Conservation (phyloP, 2,888 invertebrate species). For the Oscheius sp. region DNA sequence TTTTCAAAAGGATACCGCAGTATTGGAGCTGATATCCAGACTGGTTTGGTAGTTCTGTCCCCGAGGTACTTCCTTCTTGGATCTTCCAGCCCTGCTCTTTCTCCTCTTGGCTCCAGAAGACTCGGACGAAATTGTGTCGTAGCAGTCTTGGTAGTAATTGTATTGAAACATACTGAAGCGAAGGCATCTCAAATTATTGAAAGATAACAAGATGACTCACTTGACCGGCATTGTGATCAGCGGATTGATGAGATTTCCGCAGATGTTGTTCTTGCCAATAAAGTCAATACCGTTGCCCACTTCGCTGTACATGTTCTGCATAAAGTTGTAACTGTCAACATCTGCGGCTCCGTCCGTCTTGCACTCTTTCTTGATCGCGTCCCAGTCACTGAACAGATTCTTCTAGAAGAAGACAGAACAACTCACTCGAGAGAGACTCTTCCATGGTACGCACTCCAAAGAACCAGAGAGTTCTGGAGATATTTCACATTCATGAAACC, state of each 20-base stretch:
- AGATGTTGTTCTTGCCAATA: constrained; percentile 43
- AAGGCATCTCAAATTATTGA: too few species aligned
- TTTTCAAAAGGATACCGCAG: constrained; percentile 4
- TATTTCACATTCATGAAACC: constrained; percentile 68
- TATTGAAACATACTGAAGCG: constrained; percentile 55
- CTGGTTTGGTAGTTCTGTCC: constrained; percentile 9
- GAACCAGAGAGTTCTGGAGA: constrained; percentile 64
- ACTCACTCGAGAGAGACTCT: constrained; percentile 62
- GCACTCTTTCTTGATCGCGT: constrained; percentile 47
- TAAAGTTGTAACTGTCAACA: constrained; percentile 62
- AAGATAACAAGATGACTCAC: not conserved
- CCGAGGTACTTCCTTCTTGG: constrained; percentile 1
- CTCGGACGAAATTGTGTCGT: constrained; percentile 47
- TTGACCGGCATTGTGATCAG: constrained; percentile 46
- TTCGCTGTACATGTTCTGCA: constrained; percentile 28
- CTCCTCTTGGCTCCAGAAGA: constrained; percentile 10
- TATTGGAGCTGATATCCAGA: constrained; percentile 16
- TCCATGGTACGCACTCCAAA: constrained; percentile 70
- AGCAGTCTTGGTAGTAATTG: constrained; percentile 70
- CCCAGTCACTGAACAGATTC: constrained; percentile 53
- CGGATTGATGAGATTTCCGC: constrained; percentile 57
- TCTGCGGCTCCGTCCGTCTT: constrained; percentile 39
- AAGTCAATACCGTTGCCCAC: constrained; percentile 50
- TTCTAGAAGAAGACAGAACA: not conserved
- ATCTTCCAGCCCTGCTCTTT: not conserved